Evolutionary conservation across 2,113 vertebrate genomes (phyloP), one percentile per base, ranked within the genome.

Genomic region (Mellivora capensis): DNA sequence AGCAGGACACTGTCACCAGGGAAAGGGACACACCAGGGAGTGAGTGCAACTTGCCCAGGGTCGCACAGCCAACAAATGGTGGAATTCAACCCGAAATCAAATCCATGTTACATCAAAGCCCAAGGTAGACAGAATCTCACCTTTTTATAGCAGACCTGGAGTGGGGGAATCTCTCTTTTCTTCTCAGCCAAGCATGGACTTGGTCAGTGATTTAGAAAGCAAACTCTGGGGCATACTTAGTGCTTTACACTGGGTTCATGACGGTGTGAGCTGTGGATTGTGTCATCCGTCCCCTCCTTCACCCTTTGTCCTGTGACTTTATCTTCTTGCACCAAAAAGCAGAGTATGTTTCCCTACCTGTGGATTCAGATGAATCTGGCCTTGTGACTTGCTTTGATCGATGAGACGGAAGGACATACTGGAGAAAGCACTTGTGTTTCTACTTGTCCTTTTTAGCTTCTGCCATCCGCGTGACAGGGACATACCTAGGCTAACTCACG

Each of bases 211-310:
- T n/a, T 12, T 5, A 52, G 91, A 52, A 84, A 44, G 44, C n/a
- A 52, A 39, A 52, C 54, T n/a, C 57, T 49, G 20, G 44, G 42
- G 18, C 52, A 15, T 25, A 6, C 80, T 76, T 67, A 15, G n/a
- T 27, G 17, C 42, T 9, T 7, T 15, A 5, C 17, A 44, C n/a
- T 27, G 67, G 12, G 34, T 8, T 12, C 13, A 2, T n/a, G 23
- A 34, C 0, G 31, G 23, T 14, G 6, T 4, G 25, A 18, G 4
- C 14, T 11, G 23, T 25, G 0, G 14, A 39, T 10, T 13, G 17
- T 2, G 23, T 13, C 12, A 23, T n/a, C 3, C 21, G 71, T 18
- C 27, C 10, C 9, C 7, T 1, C n/a, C 72, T 85, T 39, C 64
- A 15, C 57, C 37, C 57, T 14, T 52, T 42, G 37, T n/a, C 13